Evolutionary conservation across 2,888 invertebrate species (phyloP), one percentile per base, ranked within the genome.

Genomic region (Yponomeuta malinellus): DNA sequence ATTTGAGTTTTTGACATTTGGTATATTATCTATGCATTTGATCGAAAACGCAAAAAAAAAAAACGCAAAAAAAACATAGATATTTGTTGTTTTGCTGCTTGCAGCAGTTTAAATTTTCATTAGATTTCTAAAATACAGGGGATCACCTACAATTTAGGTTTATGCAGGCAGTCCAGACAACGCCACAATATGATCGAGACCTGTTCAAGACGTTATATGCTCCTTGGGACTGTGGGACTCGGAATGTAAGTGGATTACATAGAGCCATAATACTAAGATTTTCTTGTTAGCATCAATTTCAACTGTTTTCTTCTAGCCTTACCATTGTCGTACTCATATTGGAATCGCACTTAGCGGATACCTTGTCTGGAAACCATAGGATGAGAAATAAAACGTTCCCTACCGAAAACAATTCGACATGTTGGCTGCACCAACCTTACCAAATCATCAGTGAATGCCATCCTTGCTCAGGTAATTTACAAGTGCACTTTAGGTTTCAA

Each of bases 191-290:
- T 97, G 97, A 95, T 97, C 79, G 97, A 97, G 86, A 95, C 95
- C 74, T 97, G 96, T 84, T 96, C 97, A 33, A 96, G 95, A 83
- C 95, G 95, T 84, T 96, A 96, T 79, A 97, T 97, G 97, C 88
- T 97, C 70, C 86, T 96, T 73, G 96, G 96, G 70, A 95, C 97
- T 74, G 94, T 95, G 74, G 93, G 94, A 77, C 89, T 97, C 75
- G 96, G 96, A 87, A 92, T 95, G 95, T 96, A 92, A 93, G 95
- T 94, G 5, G 33, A 33, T 5, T 33, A 4, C 5, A 5, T 33
- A 33, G n/a, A 71, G 15, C 29, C 10, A 8, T 68, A 37, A 63
- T 5, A 10, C 31, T 23, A 10, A 63, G 29, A 63, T 66, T 43
- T 23, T 37, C 9, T 15, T 33, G 8, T 15, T 2, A 48, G 2